Conservation (phyloP, 2,797 vertebrate genomes). For the Acridotheres tristis region DNA sequence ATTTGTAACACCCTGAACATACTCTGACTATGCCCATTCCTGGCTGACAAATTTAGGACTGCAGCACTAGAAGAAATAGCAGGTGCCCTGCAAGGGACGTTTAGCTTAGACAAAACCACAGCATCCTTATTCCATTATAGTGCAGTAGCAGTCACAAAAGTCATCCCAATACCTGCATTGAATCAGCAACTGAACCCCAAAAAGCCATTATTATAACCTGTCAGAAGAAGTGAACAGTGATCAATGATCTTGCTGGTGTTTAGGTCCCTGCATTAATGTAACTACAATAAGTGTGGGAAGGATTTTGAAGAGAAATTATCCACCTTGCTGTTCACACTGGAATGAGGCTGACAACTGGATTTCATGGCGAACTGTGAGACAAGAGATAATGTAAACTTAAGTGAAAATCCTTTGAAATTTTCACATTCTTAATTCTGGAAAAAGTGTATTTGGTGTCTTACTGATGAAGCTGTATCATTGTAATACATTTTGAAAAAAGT, state of each 20-base stretch:
- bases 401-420: neutral
- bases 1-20: neutral
- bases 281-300: neutral
- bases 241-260: neutral
- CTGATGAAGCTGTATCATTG: neutral
- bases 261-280: neutral
- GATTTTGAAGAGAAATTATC: neutral
- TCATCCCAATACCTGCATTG: neutral
- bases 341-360: neutral
- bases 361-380: neutral
- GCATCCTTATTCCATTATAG: neutral
- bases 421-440: neutral
- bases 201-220: neutral
- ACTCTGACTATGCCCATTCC: neutral
- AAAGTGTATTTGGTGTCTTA: neutral
- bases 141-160: neutral
- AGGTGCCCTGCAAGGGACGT: neutral
- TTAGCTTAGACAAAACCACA: neutral
- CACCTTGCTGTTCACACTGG: neutral
- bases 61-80: neutral
- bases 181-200: neutral
- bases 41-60: neutral
- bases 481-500: neutral
- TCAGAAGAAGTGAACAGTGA: neutral
- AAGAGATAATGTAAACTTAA: neutral